Base-by-base conservation (phyloP, 2,113 vertebrate species). In the Sterrhoptilus dennistouni region DNA sequence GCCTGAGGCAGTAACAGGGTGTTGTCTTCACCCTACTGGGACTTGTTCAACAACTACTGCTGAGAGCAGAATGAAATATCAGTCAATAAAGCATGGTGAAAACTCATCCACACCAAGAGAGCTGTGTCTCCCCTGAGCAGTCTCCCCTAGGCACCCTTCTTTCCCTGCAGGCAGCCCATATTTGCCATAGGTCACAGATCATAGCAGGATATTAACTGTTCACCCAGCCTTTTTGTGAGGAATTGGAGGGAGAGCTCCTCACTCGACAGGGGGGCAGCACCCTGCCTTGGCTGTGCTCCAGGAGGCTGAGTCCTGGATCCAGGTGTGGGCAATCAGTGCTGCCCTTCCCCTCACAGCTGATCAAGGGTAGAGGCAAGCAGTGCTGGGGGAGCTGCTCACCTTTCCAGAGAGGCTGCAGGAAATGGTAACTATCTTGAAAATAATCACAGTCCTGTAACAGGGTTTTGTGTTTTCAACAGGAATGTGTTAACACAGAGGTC, bases 201-300 rank as follows among this genome's bases (percentile, higher is more conserved):
- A 38, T 3, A 6, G 14, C 20, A 36, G 8, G 9, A 14, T 5
- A 4, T 4, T 21, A 27, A 7, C 14, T 9, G 44, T 3, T 27
- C 1, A 6, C 13, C 11, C 8, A 24, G 9, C 4, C 6, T 60
- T 80, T 63, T 27, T 42, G 20, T 31, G 21, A 65, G 47, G 29
- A 70, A 31, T 9, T 0, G 11, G 14, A 45, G 8, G 12, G 1
- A 33, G 18, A 1, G 0, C 6, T 28, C 16, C 25, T 13, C 5
- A 11, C 12, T 20, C 0, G 0, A 9, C 15, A 0, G 1, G 8
- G 9, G 22, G 3, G 31, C 33, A 42, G 35, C 8, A 1, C 29
- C 50, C 6, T 61, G 75, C 45, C 59, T 83, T 86, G 70, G 85
- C 85, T 78, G 21, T 21, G 57, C 49, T 90, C 45, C 84, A 93